Base-by-base conservation (phyloP, 2,888 invertebrate genomes). In the Catonia carolina region DNA sequence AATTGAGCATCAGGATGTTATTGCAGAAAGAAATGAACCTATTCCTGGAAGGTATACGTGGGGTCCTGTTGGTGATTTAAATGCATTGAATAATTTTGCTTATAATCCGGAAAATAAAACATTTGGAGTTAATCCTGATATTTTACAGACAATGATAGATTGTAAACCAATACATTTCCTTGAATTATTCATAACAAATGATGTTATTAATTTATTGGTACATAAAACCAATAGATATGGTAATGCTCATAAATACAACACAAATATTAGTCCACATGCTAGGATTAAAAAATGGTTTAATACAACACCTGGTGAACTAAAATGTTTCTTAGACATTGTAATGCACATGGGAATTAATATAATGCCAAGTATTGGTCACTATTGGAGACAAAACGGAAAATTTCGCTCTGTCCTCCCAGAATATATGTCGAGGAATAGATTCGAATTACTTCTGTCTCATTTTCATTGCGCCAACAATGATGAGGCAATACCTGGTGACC, bases 291-390 rank as follows among this genome's bases (percentile, higher is more conserved):
- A 53, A 18, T 69, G 67, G 67, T 15, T 50, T 20, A 58, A 60
- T 35, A 68, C 66, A 20, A 62, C 64, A 56, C 4, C 59, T 35
- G 22, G 18, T 12, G 65, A 67, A 56, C 67, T 68, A 7, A 67
- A 67, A 62, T 42, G 55, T 7, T 64, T 66, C 58, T 66, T 69
- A 56, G 64, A 65, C 1, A 58, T 69, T 2, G 60, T 67, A 51
- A 51, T 69, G 52, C 68, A 61, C 50, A 69, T 69, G 67, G 67
- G 67, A 23, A 36, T 69, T 45, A 63, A 65, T 37, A 64, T 62
- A 55, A 59, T 67, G 31, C 65, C 66, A 1, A 66, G 60, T 64
- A 51, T 69, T 31, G 39, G 63, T 5, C 60, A 67, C 53, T 68
- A 69, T 63, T 69, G 68, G 67, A 64, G 62, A 53, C 62, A 53